Percentiles rank a stretch among this genome's conserved stretches.
Conservation (phyloP, 2,113 vertebrate species). For the Chitala chitala region DNA sequence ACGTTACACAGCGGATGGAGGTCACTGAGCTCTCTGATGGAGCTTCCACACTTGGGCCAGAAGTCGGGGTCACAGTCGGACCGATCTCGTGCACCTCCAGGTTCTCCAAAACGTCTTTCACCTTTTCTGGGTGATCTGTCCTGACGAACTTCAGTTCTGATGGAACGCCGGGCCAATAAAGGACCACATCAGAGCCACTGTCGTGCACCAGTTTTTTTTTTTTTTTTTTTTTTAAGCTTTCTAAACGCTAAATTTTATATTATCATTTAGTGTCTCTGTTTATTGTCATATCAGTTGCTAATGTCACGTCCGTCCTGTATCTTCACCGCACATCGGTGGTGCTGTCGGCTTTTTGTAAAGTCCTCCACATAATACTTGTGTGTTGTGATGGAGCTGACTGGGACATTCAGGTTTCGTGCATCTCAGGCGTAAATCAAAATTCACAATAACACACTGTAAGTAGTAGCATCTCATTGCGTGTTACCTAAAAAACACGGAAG, state of each 20-base stretch:
- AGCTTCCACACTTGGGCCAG: constrained; percentile 20
- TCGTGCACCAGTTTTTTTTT: constrained; percentile 24
- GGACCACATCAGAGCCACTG: not conserved
- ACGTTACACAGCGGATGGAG: constrained; percentile 25
- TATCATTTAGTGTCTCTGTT: not conserved
- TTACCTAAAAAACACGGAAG: not conserved
- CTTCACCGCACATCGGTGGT: not conserved
- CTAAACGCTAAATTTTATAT: constrained; percentile 8
- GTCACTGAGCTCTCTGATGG: not conserved
- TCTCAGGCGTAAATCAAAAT: constrained; percentile 21
- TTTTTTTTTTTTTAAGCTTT: constrained; percentile 15
- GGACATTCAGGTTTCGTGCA: not conserved
- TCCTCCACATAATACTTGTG: not conserved
- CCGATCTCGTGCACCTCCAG: constrained; percentile 20
- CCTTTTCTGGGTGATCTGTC: constrained; percentile 34
- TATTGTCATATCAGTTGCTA: not conserved
- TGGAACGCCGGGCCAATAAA: not conserved
- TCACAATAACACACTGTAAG: not conserved
- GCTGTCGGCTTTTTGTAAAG: no score
- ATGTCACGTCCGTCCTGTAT: no score
- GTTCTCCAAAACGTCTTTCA: constrained; percentile 29
- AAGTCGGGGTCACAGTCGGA: constrained; percentile 24
- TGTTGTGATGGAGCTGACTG: not conserved
- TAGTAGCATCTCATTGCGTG: not conserved
- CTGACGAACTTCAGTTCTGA: constrained; percentile 31